Evolutionary conservation across 2,797 vertebrate genomes (phyloP).

Genomic region (Coregonus ussuriensis): DNA sequence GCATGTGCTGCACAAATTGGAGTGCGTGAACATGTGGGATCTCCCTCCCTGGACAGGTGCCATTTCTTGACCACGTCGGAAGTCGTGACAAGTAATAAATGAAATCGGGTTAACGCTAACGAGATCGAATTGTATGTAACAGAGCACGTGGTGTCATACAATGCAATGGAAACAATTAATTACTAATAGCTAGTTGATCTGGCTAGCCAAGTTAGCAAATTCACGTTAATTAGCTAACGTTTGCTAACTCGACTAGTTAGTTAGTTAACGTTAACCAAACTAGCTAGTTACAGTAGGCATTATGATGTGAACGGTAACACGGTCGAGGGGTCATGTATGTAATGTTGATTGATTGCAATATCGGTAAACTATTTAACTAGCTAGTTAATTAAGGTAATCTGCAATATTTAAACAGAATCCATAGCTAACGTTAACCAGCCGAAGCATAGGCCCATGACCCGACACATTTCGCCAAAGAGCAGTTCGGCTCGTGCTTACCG

Average conservation of each 20-base stretch:
- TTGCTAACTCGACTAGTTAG: too few species aligned
- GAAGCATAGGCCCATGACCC: not conserved
- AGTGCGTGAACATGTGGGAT: not conserved
- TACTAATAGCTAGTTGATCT: not conserved
- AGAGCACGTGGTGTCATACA: not conserved
- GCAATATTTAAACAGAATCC: not conserved
- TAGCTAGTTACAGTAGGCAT: not conserved
- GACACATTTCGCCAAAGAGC: not conserved
- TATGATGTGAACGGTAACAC: not conserved
- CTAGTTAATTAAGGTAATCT: not conserved
- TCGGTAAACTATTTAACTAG: too few species aligned
- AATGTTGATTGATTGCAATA: not conserved
- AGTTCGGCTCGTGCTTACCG: conserved; percentile 74
- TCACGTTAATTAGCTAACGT: not conserved
- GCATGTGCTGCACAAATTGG: too few species aligned
- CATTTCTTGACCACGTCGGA: not conserved
- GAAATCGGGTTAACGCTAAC: not conserved
- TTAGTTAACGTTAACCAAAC: too few species aligned
- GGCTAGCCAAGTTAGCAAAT: not conserved
- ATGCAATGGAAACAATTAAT: not conserved
- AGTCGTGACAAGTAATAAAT: not conserved
- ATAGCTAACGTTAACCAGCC: not conserved
- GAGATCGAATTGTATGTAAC: not conserved
- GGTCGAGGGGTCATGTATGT: not conserved
- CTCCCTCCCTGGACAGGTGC: not conserved